Conservation (phyloP, 1,140 invertebrate genomes). For the Rhagoletis pomonella region DNA sequence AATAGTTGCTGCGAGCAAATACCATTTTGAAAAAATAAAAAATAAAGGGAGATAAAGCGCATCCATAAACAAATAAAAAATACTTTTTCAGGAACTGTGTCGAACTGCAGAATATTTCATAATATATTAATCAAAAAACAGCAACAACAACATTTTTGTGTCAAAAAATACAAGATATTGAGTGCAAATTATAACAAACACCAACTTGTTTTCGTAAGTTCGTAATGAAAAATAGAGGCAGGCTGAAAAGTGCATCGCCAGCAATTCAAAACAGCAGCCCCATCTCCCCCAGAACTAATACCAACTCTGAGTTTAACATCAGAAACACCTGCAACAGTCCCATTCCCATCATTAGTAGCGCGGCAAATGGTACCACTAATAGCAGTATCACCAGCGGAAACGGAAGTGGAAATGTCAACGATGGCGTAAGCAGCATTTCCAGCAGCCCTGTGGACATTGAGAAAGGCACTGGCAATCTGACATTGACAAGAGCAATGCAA, state of each 20-base stretch:
- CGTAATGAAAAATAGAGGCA: slow-evolving; percentile 71
- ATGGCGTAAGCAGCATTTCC: slow-evolving; percentile 59
- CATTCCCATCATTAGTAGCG: slow-evolving; percentile 30
- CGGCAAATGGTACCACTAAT: slow-evolving; percentile 45
- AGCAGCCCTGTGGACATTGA: slow-evolving; percentile 39
- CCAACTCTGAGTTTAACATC: slow-evolving; percentile 61
- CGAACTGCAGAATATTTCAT: not conserved
- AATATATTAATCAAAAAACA: not conserved
- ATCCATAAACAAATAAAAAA: slow-evolving; percentile 16
- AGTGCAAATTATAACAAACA: slow-evolving; percentile 27
- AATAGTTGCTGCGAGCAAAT: slow-evolving; percentile 3
- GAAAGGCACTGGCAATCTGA: not conserved
- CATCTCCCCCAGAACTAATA: slow-evolving; percentile 10
- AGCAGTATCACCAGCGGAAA: slow-evolving; percentile 67
- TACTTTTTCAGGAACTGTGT: not conserved
- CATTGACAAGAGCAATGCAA: slow-evolving; percentile 39
- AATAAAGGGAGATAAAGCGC: slow-evolving; percentile 13
- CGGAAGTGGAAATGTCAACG: slow-evolving; percentile 65
- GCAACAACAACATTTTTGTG: not conserved
- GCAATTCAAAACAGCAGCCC: slow-evolving; percentile 43
- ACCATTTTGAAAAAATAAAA: not conserved
- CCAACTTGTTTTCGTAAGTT: not conserved
- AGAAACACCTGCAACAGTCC: slow-evolving; percentile 56
- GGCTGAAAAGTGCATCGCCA: slow-evolving; percentile 64
- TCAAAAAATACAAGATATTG: not conserved